A percentile compares a stretch with the other conserved stretches of the same genome.
phyloP scores from a whole-genome alignment of 2,888 invertebrate species.

The Phyllotreta striolata region DNA sequence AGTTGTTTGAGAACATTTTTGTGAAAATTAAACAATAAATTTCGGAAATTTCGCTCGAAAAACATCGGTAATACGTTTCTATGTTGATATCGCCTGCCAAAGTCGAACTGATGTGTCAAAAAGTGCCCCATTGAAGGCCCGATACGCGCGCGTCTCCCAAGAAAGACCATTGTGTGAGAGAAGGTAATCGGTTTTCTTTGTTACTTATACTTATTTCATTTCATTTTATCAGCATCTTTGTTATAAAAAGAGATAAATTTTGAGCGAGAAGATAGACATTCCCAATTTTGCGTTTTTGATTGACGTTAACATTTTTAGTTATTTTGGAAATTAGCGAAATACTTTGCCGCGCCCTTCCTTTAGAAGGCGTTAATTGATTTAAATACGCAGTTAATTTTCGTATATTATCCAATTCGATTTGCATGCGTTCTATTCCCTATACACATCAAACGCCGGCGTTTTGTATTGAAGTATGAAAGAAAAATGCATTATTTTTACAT shows the following conservation, averaged over 20 bases:
- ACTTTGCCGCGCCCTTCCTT: slow-evolving; percentile 32
- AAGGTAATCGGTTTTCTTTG: slow-evolving; percentile 62
- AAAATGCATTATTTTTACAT: too few relatives aligned
- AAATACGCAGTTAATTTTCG: too few relatives aligned
- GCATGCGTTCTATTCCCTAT: background rate
- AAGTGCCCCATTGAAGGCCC: slow-evolving; percentile 37
- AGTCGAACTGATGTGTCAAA: slow-evolving; percentile 35
- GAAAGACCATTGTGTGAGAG: slow-evolving; percentile 51
- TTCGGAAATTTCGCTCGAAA: slow-evolving; percentile 33
- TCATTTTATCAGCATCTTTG: slow-evolving; percentile 63
- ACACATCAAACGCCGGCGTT: background rate
- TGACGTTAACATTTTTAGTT: slow-evolving; percentile 7
- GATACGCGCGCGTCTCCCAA: slow-evolving; percentile 50
- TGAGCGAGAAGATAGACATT: slow-evolving; percentile 52
- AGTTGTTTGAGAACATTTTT: slow-evolving; percentile 58
- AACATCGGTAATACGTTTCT: slow-evolving; percentile 17
- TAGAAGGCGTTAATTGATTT: background rate
- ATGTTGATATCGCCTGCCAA: slow-evolving; percentile 13
- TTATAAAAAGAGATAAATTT: slow-evolving; percentile 62
- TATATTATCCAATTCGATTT: too few relatives aligned
- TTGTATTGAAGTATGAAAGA: too few relatives aligned
- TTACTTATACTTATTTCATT: slow-evolving; percentile 62
- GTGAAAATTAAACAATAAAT: slow-evolving; percentile 45
- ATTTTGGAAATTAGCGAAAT: background rate
- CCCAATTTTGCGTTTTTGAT: slow-evolving; percentile 21